Evolutionary conservation across 2,888 invertebrate genomes (phyloP).

Genomic region (Pogonocherus hispidulus): DNA sequence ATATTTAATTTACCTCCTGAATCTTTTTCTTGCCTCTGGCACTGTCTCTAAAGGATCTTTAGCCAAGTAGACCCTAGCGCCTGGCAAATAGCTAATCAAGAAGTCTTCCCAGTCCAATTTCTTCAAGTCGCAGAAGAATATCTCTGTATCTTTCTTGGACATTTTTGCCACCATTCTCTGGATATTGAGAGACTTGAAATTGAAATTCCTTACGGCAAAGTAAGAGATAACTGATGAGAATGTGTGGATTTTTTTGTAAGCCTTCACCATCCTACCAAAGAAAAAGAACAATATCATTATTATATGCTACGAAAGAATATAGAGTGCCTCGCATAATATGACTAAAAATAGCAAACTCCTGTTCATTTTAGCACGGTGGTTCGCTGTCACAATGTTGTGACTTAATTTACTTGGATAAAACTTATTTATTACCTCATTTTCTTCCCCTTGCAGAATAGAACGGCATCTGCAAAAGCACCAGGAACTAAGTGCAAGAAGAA

Average conservation of each 20-base stretch:
- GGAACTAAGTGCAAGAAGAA: constrained; percentile 79
- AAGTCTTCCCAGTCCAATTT: too few relatives aligned
- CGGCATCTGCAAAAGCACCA: constrained; percentile 74
- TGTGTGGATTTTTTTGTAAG: not conserved
- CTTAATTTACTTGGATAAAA: too few relatives aligned
- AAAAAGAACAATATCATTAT: too few relatives aligned
- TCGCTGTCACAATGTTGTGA: too few relatives aligned
- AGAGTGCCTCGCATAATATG: too few relatives aligned
- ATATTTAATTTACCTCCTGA: not conserved
- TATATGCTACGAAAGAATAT: too few relatives aligned
- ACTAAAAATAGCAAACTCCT: too few relatives aligned
- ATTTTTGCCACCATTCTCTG: not conserved
- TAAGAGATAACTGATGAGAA: not conserved
- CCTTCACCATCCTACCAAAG: constrained; percentile 75
- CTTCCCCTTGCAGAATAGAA: constrained; percentile 72
- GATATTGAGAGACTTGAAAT: not conserved
- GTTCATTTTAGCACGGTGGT: too few relatives aligned
- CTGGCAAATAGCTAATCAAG: not conserved
- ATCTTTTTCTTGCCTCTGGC: not conserved
- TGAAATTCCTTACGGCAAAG: not conserved
- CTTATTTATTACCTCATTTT: constrained; percentile 75
- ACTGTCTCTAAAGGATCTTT: not conserved
- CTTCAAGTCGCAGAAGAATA: too few relatives aligned
- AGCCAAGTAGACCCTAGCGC: not conserved
- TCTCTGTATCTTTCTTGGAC: not conserved